Evolutionary conservation across 2,888 invertebrate genomes (phyloP).

Genomic region (Ectemnius continuus): DNA sequence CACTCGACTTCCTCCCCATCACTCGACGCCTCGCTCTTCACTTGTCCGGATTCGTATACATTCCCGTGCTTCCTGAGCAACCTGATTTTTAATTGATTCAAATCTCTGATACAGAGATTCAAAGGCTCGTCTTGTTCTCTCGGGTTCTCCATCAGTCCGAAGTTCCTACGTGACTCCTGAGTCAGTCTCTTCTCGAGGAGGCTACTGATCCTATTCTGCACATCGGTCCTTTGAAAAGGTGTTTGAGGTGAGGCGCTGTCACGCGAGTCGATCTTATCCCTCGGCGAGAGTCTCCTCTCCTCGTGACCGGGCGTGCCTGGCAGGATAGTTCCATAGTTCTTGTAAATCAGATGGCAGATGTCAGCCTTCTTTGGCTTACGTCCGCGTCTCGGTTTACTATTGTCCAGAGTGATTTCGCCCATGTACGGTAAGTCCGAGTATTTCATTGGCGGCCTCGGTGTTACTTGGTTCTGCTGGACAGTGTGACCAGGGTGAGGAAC

Average conservation of each 20-base stretch:
- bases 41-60: constrained; percentile 81
- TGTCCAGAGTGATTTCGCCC: constrained; percentile 94
- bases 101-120: constrained; percentile 90
- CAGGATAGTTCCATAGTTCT: constrained; percentile 93
- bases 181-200: constrained; percentile 85
- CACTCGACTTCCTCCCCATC: constrained; percentile 80
- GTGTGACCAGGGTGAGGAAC: constrained; percentile 46
- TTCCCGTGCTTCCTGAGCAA: constrained; percentile 83
- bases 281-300: constrained; percentile 66
- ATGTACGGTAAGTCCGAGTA: constrained; percentile 93
- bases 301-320: constrained; percentile 85
- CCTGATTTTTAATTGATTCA: constrained; percentile 84
- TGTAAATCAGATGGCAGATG: constrained; percentile 93
- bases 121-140: constrained; percentile 86
- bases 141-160: constrained; percentile 75
- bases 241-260: constrained; percentile 63
- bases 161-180: constrained; percentile 81
- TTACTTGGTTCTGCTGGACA: constrained; percentile 65
- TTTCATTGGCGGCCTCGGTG: constrained; percentile 79
- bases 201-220: constrained; percentile 85
- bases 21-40: constrained; percentile 81
- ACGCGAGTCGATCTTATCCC: constrained; percentile 61
- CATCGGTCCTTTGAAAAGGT: constrained; percentile 81
- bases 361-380: constrained; percentile 95
- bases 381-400: constrained; percentile 91